phyloP scores from a whole-genome alignment of 1,140 invertebrate genomes.

The Cherax destructor region DNA sequence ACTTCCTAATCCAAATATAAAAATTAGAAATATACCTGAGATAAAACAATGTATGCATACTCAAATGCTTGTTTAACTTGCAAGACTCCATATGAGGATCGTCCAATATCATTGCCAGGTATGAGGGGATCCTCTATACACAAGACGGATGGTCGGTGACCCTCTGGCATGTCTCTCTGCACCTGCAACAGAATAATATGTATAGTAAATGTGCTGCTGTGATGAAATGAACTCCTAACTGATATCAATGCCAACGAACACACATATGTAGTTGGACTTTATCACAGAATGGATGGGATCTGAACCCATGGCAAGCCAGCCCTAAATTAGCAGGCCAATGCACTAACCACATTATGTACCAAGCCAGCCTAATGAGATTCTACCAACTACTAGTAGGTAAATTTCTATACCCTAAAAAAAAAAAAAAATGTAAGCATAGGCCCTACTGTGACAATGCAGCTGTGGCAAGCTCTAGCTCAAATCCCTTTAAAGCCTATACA shows the following conservation, averaged over 20 bases:
- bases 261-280: neutral
- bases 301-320: too few relatives aligned
- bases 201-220: neutral
- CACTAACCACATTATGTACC: too few relatives aligned
- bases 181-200: conserved; percentile 31
- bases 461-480: too few relatives aligned
- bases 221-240: neutral
- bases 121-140: conserved; percentile 99
- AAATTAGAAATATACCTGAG: conserved; percentile 81
- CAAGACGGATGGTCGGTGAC: conserved; percentile 92
- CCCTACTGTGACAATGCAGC: too few relatives aligned
- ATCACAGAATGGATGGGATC: too few relatives aligned
- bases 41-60: conserved; percentile 92
- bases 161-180: conserved; percentile 93
- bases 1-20: neutral
- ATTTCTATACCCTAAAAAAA: too few relatives aligned
- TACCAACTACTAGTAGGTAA: too few relatives aligned
- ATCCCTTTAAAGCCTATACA: too few relatives aligned
- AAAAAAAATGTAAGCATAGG: too few relatives aligned
- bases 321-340: too few relatives aligned
- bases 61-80: conserved; percentile 97
- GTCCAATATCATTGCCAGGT: conserved; percentile 96
- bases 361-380: too few relatives aligned
- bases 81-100: conserved; percentile 93
- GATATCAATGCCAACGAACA: neutral